Base-by-base conservation (phyloP, 2,797 vertebrate species). In the Hemitrygon akajei region DNA sequence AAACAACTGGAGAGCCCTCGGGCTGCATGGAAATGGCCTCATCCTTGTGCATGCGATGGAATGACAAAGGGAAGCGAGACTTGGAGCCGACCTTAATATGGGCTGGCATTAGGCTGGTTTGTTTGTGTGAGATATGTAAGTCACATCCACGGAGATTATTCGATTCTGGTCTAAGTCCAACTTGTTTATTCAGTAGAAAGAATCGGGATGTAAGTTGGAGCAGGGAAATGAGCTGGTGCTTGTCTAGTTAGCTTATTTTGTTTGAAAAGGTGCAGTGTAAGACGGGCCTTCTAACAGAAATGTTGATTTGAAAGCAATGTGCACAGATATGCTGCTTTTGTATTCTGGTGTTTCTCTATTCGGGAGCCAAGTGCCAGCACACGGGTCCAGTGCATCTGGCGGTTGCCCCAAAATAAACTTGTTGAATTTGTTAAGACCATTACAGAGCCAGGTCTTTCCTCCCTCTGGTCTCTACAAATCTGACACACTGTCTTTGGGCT, bases 41-140 rank as follows among this genome's bases (percentile, higher is more conserved):
- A 66, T 34, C 86, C 37, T 69, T 66, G 20, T 69, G 9, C 30
- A 34, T n/a, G 9, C 47, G 30, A 66, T 34, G 20, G 60, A 66
- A 89, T 37, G 60, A 89, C 86, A 89, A 89, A 89, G 86, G 60
- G 18, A 79, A 37, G 34, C 4, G 77, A 18, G 77, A 79, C 7
- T 37, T 37, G 37, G 79, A 80, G 20, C 63, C 66, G 37, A 63
- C 22, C n/a, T 58, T 60, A 60, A 87, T 63, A n/a, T 69, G 16
- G n/a, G 63, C 7, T 66, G 60, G 86, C 86, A 89, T 66, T 89
- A 20, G 86, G 37, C 18, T 34, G 37, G 63, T 89, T 89, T 89
- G 60, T 87, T 87, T 87, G 84, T 89, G 34, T 37, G 86, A 69
- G 63, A 89, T 40, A 89, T 89, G 86, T 22, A 89, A 89, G 66